These are phyloP conservation scores for Falco concolor DNA, from an alignment of 2,797 vertebrate species.

Conservation along the genomic window DNA sequence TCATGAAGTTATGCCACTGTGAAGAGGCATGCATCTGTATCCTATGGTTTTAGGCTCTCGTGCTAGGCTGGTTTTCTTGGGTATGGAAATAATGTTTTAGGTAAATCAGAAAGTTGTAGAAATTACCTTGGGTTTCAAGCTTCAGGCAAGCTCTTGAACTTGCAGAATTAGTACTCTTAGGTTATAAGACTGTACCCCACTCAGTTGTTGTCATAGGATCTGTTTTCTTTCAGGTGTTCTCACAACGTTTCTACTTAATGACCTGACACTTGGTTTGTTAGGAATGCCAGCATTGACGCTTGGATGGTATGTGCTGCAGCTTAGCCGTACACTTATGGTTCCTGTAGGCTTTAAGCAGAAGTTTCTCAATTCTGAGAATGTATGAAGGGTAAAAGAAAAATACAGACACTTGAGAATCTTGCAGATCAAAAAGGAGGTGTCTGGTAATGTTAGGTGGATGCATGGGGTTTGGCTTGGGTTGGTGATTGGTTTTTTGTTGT, in stretches of 20 bases:
- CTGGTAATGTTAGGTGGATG: neutral
- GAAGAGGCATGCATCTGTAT: neutral
- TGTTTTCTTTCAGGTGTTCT: neutral
- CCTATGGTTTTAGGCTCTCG: neutral
- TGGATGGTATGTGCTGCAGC: neutral
- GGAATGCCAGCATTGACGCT: neutral
- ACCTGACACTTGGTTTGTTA: neutral
- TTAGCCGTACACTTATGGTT: neutral
- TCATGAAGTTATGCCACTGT: neutral
- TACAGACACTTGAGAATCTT: neutral
- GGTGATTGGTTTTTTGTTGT: neutral
- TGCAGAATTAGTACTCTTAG: neutral
- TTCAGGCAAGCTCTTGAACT: neutral
- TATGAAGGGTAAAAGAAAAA: neutral
- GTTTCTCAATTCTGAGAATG: neutral
- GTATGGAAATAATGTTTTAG: neutral
- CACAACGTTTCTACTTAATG: neutral
- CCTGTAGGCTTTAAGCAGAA: neutral
- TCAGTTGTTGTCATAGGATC: neutral
- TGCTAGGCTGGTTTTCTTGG: neutral
- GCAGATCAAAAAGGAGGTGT: neutral
- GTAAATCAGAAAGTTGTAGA: neutral
- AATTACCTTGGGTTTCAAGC: neutral
- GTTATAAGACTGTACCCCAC: neutral
- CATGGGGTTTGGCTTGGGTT: neutral